Conservation (phyloP, 2,888 invertebrate genomes). For the Tetranychus truncatus region DNA sequence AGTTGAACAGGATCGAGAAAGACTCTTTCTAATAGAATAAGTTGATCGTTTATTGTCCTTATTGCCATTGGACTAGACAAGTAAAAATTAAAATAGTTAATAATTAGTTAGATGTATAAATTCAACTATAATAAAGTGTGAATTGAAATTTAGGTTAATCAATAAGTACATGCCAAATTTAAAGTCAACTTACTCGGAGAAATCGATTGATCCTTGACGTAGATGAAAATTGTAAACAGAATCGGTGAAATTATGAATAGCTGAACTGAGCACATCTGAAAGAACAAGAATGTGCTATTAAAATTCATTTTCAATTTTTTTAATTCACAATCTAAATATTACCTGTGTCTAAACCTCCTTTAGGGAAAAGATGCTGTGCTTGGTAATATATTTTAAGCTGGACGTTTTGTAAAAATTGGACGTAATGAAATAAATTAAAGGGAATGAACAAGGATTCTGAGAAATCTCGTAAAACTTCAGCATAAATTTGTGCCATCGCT, state of each 20-base stretch:
- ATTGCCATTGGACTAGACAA: constrained; percentile 26
- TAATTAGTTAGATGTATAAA: neutral
- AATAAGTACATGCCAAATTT: neutral
- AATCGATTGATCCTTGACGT: constrained; percentile 24
- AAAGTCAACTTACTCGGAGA: constrained; percentile 23
- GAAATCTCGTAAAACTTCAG: constrained; percentile 33
- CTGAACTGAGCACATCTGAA: constrained; percentile 22
- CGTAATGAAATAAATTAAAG: constrained; percentile 32
- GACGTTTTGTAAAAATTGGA: constrained; percentile 28
- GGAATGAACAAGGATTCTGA: constrained; percentile 34
- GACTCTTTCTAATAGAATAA: constrained; percentile 27
- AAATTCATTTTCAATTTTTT: no score
- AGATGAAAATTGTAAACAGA: constrained; percentile 27
- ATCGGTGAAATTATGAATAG: constrained; percentile 25
- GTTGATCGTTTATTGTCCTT: constrained; percentile 27
- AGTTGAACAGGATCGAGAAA: constrained; percentile 24
- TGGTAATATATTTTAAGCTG: constrained; percentile 10
- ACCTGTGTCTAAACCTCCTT: neutral
- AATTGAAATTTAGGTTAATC: neutral
- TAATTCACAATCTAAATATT: no score
- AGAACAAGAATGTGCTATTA: neutral
- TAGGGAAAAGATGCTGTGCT: neutral
- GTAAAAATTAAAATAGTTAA: neutral
- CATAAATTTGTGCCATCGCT: constrained; percentile 31
- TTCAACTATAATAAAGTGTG: neutral